A percentile compares a stretch with the other conserved stretches of the same genome.
Evolutionary conservation across 2,888 invertebrate genomes (phyloP).

Genomic region (Argyresthia goedartella): DNA sequence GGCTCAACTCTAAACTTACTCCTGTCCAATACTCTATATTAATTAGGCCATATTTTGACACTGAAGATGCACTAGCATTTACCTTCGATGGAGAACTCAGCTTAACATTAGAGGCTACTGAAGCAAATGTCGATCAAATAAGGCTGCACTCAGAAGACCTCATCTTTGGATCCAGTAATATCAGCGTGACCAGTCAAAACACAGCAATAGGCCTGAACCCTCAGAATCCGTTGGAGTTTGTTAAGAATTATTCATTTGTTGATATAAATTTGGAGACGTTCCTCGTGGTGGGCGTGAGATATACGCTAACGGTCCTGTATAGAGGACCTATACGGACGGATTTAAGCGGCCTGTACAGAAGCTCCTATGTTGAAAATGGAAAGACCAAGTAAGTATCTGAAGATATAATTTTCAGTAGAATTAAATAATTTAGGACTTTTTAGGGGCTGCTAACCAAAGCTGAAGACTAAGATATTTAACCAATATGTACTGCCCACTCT

Average conservation of each 20-base stretch:
- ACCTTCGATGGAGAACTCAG: constrained; percentile 58
- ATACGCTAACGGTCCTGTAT: constrained; percentile 64
- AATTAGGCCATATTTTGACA: constrained; percentile 64
- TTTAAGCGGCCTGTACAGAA: constrained; percentile 74
- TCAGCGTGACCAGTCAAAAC: constrained; percentile 27
- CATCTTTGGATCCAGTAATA: constrained; percentile 25
- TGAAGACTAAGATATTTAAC: too few species aligned
- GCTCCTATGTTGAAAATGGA: constrained; percentile 62
- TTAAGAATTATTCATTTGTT: constrained; percentile 52
- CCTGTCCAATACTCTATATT: constrained; percentile 67
- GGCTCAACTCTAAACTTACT: constrained; percentile 45
- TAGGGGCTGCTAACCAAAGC: too few species aligned
- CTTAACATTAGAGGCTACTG: constrained; percentile 38
- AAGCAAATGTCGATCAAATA: constrained; percentile 32
- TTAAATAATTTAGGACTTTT: too few species aligned
- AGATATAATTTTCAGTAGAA: too few species aligned
- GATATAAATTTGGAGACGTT: constrained; percentile 46
- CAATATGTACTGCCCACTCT: too few species aligned
- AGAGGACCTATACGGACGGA: constrained; percentile 66
- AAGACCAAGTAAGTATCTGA: constrained; percentile 58
- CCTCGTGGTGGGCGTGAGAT: constrained; percentile 38
- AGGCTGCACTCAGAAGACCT: constrained; percentile 51
- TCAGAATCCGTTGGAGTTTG: constrained; percentile 33
- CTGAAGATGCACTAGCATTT: constrained; percentile 40
- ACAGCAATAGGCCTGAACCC: constrained; percentile 20